Conservation (phyloP, 92 coral and sea anemone species). For the Blastomussa wellsi region DNA sequence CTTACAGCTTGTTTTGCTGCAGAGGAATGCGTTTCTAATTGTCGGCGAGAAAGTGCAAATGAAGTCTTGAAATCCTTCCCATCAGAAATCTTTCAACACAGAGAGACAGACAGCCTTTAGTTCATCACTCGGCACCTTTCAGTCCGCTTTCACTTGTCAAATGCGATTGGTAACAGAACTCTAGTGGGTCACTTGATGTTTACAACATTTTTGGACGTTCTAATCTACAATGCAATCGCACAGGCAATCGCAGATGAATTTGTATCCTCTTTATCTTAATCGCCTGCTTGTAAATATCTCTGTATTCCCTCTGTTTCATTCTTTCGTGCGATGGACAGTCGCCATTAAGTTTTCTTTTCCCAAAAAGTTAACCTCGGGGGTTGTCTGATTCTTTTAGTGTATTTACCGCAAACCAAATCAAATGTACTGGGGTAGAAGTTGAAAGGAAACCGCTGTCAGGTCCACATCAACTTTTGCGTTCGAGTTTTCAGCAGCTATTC, state of each 20-base stretch:
- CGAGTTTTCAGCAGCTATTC: background rate
- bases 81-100: conserved; percentile 26
- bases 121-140: background rate
- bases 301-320: background rate
- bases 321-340: background rate
- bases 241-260: background rate
- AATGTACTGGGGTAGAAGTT: background rate
- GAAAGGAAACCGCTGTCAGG: conserved; percentile 12
- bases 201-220: background rate
- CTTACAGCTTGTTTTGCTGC: too few relatives aligned
- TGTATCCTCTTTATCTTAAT: background rate
- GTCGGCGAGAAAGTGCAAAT: background rate
- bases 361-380: background rate
- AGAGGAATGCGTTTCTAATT: background rate
- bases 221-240: background rate
- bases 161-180: background rate
- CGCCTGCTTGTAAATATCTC: background rate
- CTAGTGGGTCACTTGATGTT: background rate
- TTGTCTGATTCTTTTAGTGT: background rate
- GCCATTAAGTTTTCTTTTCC: background rate
- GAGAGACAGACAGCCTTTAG: too few relatives aligned
- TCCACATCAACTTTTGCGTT: background rate
- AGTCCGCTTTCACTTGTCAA: background rate
- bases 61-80: background rate
- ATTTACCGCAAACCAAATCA: background rate